Evolutionary conservation across 2,888 invertebrate genomes (phyloP).

Genomic region (Iphiclides podalirius): DNA sequence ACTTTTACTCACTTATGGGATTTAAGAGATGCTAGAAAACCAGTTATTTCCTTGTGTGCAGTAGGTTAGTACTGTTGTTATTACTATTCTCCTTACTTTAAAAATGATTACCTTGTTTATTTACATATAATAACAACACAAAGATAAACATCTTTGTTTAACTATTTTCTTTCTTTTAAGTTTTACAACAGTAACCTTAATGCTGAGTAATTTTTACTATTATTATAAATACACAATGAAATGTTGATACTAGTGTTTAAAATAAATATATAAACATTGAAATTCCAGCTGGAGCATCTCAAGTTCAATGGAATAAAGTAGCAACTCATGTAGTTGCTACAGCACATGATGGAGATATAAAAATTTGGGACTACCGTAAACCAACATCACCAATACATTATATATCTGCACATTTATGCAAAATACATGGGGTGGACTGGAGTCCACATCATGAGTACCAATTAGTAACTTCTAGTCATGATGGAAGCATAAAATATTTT

Average conservation of each 20-base stretch:
- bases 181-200: no score
- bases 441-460: conserved; percentile 91
- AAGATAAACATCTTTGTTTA: no score
- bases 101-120: neutral
- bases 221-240: no score
- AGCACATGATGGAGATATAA: conserved; percentile 96
- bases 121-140: no score
- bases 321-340: conserved; percentile 92
- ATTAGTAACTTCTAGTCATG: conserved; percentile 95
- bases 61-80: conserved; percentile 82
- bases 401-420: conserved; percentile 92
- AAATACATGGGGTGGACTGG: conserved; percentile 98
- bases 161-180: no score
- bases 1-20: conserved; percentile 97
- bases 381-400: conserved; percentile 93
- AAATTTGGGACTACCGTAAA: conserved; percentile 97
- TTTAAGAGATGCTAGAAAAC: conserved; percentile 90
- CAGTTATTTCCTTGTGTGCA: conserved; percentile 90
- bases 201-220: no score
- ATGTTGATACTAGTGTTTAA: no score
- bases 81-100: no score
- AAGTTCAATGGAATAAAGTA: conserved; percentile 95
- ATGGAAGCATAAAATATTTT: conserved; percentile 96
- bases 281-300: conserved; percentile 90
- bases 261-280: no score